Base-by-base conservation (phyloP, 2,888 invertebrate genomes). In the Metellina segmentata region DNA sequence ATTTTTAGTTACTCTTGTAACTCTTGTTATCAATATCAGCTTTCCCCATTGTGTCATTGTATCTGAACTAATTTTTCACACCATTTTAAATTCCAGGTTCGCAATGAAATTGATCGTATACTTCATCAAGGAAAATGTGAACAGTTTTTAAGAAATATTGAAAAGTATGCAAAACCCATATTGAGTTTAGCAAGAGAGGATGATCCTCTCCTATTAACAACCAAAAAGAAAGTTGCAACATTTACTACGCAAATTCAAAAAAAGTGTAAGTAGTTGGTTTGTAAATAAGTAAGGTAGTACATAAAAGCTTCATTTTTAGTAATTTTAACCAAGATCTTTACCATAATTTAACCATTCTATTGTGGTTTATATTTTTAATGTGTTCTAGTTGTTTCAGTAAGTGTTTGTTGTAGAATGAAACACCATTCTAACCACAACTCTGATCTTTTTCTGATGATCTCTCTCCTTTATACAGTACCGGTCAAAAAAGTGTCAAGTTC, bases 51-150 rank as follows among this genome's bases (percentile, higher is more conserved):
- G 34, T 34, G 1, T 2, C 34, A 34, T 4, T 34, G 1, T 34
- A 34, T 34, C 1, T 34, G 34, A 34, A 34, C 4, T 34, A 34
- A n/a, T n/a, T 34, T 34, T 34, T 34, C 34, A 34, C 34, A 34
- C 34, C 34, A 61, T 16, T 61, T 61, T 61, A 16, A 16, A 16
- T 69, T 71, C 19, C 13, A 90, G 90, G 85, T 90, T 48, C 52
- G 48, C 51, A 81, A 86, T 75, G 90, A 90, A 70, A 16, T 90
- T 6, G 85, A 86, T 75, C 52, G 90, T 16, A 90, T 90, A 49
- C 85, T 85, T 34, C 81, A 85, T 70, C 8, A 7, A 81, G 85
- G 81, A 1, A 90, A 85, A 75, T 69, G 70, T 75, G 7, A 53
- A n/a, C 75, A 90, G 75, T 90, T 90, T 72, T 16, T 90, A 6